phyloP scores from a whole-genome alignment of 1,140 invertebrate species.

The Brachionus angularis region DNA sequence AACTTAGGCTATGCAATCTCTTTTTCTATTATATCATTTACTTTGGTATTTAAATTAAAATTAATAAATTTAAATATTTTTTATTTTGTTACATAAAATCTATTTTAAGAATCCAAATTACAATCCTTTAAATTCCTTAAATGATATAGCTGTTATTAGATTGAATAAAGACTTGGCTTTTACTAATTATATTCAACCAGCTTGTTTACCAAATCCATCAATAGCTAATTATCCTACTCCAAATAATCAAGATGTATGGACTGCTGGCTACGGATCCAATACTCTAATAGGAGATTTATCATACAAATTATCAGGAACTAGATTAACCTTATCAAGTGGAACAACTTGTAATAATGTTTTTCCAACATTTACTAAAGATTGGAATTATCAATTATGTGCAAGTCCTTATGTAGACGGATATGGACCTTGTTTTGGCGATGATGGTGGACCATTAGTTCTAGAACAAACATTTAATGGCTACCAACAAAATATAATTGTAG shows the following conservation, averaged over 20 bases:
- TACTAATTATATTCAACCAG: not conserved
- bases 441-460: no score
- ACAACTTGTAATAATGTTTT: no score
- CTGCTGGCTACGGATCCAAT: not conserved
- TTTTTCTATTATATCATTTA: not conserved
- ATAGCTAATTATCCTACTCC: not conserved
- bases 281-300: no score
- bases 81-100: not conserved
- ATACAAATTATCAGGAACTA: not conserved
- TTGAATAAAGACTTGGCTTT: not conserved
- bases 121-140: not conserved
- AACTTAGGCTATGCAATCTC: not conserved
- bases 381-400: no score
- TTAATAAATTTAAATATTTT: not conserved
- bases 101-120: conserved; percentile 22
- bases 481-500: no score
- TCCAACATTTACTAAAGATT: no score
- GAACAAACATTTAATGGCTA: no score
- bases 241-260: not conserved
- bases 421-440: no score
- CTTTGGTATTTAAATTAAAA: not conserved
- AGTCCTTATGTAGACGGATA: no score
- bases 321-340: not conserved
- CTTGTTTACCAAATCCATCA: not conserved
- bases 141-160: conserved; percentile 19